Base-by-base conservation (phyloP, 53 echinoderm and acorn worm genomes). In the Echinarachnius parma region DNA sequence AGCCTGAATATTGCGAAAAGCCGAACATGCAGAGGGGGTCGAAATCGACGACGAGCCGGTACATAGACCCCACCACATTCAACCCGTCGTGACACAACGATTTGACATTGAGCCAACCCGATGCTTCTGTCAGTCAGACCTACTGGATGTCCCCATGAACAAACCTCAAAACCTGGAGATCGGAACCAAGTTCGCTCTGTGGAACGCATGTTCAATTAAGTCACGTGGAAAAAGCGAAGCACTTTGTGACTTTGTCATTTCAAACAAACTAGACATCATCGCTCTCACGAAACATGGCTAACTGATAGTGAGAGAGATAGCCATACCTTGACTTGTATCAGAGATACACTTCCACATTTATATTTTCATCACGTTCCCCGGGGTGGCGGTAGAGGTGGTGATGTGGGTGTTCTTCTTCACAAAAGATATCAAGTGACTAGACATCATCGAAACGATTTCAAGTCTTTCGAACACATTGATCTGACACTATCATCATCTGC, bases 311-410 rank as follows among this genome's bases (percentile, higher is more conserved):
- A 48, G 35, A 52, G 58, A 4, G 50, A 70, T 27, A 30, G 34
- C 31, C 70, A 53, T 28, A 24, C 39, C 13, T 58, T 74, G 28
- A 15, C 72, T 72, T 35, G 18, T 55, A 3, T 72, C 14, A 45
- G 35, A 24, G 22, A 33, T 14, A 34, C 72, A 54, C 55, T 72
- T 26, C 72, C 72, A n/a, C 35, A 72, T 54, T 31, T 53, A 22
- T 54, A 49, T 69, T 68, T 68, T 36, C 56, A 72, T 55, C 72
- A 72, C 32, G 35, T 72, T 54, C 56, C 56, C 21, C 72, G 72
- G 18, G 21, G 55, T 22, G 33, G 72, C 22, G 72, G 48, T 33
- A 55, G 23, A 45, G 65, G 65, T 72, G 72, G 72, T 31, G 72
- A 56, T 11, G 72, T 72, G 9, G 72, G 56, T 21, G 30, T 72